A percentile compares a stretch with the other conserved stretches of the same genome.
Conservation (phyloP, 2,113 vertebrate species). For the Ornithorhynchus anatinus region DNA sequence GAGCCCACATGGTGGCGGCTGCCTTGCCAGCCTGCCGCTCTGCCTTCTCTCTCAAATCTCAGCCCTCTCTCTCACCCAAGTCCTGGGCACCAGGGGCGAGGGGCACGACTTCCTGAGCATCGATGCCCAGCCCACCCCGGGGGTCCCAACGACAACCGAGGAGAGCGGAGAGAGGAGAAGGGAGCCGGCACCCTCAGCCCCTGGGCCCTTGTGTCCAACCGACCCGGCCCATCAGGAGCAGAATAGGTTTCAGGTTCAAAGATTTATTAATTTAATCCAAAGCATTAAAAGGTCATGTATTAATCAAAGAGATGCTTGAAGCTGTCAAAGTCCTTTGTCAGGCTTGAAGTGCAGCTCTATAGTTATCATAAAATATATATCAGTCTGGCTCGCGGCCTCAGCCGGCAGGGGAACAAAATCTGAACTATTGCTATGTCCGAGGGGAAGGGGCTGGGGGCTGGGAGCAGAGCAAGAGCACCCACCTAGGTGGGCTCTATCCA, state of each 20-base stretch:
- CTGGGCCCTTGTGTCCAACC: no score
- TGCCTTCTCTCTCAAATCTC: no score
- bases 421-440: no score
- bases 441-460: no score
- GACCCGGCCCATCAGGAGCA: background rate
- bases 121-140: background rate
- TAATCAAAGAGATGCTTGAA: constrained; percentile 64
- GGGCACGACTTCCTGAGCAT: no score
- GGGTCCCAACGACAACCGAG: background rate
- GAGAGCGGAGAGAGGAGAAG: background rate
- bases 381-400: constrained; percentile 36
- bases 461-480: no score
- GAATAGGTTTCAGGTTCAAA: constrained; percentile 35
- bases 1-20: no score
- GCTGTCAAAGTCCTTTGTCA: constrained; percentile 57
- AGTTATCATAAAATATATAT: constrained; percentile 60
- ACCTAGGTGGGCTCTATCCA: no score
- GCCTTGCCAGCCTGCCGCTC: no score
- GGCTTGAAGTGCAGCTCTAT: constrained; percentile 49
- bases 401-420: background rate
- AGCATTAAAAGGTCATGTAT: constrained; percentile 56
- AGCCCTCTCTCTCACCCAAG: no score
- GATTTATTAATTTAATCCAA: constrained; percentile 60
- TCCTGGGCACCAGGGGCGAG: no score
- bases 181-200: background rate